These are phyloP conservation scores for Semicossyphus pulcher DNA, from an alignment of 2,113 vertebrate genomes.

Conservation along the genomic window DNA sequence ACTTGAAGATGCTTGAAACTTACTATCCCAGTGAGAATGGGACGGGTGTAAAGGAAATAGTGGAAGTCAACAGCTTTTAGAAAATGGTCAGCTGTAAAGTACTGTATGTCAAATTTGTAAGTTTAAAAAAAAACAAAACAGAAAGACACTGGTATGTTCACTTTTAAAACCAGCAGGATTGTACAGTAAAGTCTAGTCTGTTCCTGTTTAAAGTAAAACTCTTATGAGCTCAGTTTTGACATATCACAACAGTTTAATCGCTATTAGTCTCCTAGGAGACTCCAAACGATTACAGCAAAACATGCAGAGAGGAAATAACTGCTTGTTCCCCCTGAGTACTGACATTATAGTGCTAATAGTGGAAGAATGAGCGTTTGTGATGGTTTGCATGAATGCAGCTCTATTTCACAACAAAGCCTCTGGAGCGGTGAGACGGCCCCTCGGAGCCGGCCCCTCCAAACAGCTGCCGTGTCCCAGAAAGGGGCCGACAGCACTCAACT, in stretches of 20 bases:
- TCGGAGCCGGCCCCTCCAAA: conserved; percentile 41
- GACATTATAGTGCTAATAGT: conserved; percentile 46
- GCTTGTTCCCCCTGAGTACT: conserved; percentile 49
- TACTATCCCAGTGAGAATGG: too few relatives aligned
- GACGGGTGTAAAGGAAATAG: background rate
- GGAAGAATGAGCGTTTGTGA: conserved; percentile 44
- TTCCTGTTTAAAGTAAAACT: conserved; percentile 5
- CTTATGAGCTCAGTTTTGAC: conserved; percentile 46
- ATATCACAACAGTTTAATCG: conserved; percentile 40
- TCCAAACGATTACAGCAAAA: conserved; percentile 39
- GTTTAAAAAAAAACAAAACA: conserved; percentile 5
- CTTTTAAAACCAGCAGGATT: conserved; percentile 23
- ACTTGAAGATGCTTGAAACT: background rate
- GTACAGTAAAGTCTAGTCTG: conserved; percentile 7
- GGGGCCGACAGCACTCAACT: conserved; percentile 34
- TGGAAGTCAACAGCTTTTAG: background rate
- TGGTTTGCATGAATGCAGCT: conserved; percentile 40
- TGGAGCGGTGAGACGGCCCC: conserved; percentile 31
- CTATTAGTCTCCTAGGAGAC: conserved; percentile 37
- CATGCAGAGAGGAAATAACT: conserved; percentile 51
- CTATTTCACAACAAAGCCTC: conserved; percentile 63
- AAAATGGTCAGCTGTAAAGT: background rate
- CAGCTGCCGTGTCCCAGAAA: conserved; percentile 58
- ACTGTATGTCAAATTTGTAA: background rate
- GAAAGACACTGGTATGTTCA: background rate